These are phyloP conservation scores for Lasioglossum leucozonium DNA, from an alignment of 2,888 invertebrate species.

Conservation along the genomic window DNA sequence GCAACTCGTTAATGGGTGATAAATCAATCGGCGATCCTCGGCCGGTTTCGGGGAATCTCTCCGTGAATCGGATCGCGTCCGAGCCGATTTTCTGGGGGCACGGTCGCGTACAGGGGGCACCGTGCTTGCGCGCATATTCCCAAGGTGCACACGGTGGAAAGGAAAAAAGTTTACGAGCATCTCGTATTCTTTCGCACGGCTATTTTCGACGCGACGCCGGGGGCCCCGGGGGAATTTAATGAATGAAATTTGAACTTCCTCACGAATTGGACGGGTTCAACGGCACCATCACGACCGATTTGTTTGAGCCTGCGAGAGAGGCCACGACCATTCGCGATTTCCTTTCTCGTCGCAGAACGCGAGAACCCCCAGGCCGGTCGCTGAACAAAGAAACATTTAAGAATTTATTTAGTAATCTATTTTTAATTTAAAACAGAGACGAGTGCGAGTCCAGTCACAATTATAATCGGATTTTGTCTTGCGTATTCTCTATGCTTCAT, in stretches of 20 bases:
- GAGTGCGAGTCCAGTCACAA: too few species aligned
- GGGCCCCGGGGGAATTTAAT: conserved; percentile 54
- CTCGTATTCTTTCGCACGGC: conserved; percentile 63
- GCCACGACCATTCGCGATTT: neutral
- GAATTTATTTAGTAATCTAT: too few species aligned
- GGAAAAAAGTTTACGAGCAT: conserved; percentile 59
- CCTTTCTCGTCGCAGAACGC: neutral
- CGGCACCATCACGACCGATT: conserved; percentile 40
- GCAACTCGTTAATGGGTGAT: conserved; percentile 38
- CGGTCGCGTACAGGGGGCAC: neutral
- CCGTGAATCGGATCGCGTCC: neutral
- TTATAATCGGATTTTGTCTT: too few species aligned
- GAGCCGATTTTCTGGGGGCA: neutral
- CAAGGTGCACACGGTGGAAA: conserved; percentile 22
- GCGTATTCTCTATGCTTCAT: too few species aligned
- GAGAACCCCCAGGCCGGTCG: neutral
- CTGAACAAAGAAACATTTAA: neutral
- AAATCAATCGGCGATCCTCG: conserved; percentile 33
- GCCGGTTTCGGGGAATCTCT: neutral
- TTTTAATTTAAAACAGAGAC: too few species aligned
- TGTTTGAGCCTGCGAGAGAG: neutral
- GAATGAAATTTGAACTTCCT: conserved; percentile 69
- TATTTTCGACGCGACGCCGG: conserved; percentile 62
- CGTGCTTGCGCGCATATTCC: conserved; percentile 18
- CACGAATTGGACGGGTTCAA: conserved; percentile 53